Conservation (phyloP, 2,888 invertebrate species). For the Lasius platythorax region DNA sequence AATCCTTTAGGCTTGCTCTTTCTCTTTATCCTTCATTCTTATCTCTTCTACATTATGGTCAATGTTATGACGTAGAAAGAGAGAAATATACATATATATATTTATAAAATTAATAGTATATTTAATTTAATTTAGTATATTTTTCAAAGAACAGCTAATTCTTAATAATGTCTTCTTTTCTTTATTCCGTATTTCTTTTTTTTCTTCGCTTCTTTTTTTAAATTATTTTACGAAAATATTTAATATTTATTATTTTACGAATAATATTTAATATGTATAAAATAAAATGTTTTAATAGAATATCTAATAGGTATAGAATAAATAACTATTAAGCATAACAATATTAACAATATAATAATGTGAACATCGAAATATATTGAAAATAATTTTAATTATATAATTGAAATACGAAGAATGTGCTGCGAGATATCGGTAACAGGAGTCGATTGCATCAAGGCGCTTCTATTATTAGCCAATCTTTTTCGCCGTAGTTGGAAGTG, state of each 20-base stretch:
- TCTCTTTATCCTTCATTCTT: neutral
- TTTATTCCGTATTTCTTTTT: neutral
- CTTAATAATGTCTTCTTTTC: neutral
- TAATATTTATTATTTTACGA: neutral
- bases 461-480: slow-evolving; percentile 30
- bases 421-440: neutral
- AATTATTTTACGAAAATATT: neutral
- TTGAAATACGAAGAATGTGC: neutral
- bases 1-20: neutral
- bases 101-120: neutral
- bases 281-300: neutral
- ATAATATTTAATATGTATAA: too few relatives aligned
- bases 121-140: too few relatives aligned
- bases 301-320: neutral
- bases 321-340: neutral
- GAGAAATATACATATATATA: neutral
- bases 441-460: neutral
- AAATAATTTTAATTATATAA: neutral
- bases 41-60: neutral
- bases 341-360: too few relatives aligned
- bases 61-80: neutral
- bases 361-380: neutral
- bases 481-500: slow-evolving; percentile 17
- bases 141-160: neutral
- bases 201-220: neutral